Conservation (phyloP, 2,113 vertebrate genomes). For the Serilophus lunatus region DNA sequence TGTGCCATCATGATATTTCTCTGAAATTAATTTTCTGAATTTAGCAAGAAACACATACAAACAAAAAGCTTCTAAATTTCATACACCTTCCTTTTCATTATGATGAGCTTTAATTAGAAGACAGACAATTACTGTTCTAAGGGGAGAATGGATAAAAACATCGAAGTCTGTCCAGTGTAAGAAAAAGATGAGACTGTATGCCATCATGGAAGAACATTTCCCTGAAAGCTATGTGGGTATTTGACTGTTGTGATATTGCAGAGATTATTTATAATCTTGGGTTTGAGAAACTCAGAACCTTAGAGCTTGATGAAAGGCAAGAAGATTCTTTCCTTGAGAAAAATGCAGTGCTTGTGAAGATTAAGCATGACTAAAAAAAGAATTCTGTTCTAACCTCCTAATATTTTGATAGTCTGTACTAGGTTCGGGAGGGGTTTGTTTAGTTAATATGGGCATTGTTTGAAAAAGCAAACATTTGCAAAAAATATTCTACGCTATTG, state of each 20-base stretch:
- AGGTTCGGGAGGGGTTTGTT: neutral
- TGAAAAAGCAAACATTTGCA: neutral
- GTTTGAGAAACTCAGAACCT: slow-evolving; percentile 3
- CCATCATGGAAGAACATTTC: neutral
- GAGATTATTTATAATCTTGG: slow-evolving; percentile 6
- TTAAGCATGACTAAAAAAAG: neutral
- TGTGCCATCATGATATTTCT: neutral
- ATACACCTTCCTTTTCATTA: neutral
- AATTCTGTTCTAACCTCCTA: neutral
- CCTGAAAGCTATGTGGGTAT: neutral
- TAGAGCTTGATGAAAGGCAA: neutral
- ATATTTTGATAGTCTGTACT: slow-evolving; percentile 5
- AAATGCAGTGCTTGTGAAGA: neutral
- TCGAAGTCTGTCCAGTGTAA: neutral
- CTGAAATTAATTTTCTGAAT: neutral
- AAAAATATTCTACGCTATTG: neutral
- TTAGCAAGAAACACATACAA: neutral
- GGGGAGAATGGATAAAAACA: neutral
- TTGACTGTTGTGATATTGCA: neutral
- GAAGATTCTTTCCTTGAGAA: slow-evolving; percentile 20
- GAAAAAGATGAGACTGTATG: neutral
- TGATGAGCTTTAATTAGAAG: neutral
- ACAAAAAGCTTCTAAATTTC: neutral
- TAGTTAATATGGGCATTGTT: neutral
- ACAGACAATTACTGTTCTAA: neutral